Base-by-base conservation (phyloP, 2,888 invertebrate species). In the Toxonevra muliebris region DNA sequence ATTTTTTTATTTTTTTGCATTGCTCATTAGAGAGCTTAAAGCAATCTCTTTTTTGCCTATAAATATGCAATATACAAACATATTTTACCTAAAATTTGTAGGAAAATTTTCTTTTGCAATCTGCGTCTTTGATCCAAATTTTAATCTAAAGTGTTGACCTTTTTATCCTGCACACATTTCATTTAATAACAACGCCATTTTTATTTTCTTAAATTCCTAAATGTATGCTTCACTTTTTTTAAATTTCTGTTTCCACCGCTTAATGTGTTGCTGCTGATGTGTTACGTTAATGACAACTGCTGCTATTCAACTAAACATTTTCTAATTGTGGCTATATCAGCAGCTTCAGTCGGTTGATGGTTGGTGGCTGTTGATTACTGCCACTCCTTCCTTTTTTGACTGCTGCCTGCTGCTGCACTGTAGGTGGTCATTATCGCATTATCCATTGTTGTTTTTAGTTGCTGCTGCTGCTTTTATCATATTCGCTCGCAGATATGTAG, bases 271-370 rank as follows among this genome's bases (percentile, higher is more conserved):
- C 12, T 20, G 4, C 43, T 65, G 42, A 30, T 59, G 48, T 45
- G 63, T 63, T 43, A 17, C 63, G 63, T 17, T 63, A 63, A 55
- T 55, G 63, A 13, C 57, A 13, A 57, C 19, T 13, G 45, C 17
- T 45, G 48, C 55, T 5, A 5, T 48, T 10, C 17, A 54, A 63
- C 63, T 63, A 17, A 55, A 45, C 13, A 10, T 9, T 48, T n/a
- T 43, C 12, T 12, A 45, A 17, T 19, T 5, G n/a, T n/a, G n/a
- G n/a, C n/a, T 42, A 5, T 10, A 12, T 13, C 17, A 11, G 43
- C 48, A n/a, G 40, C 19, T 42, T n/a, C n/a, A n/a, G 19, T 2
- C 11, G 15, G 17, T 17, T 11, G 41, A 11, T n/a, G n/a, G 0
- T 2, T 12, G 41, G 15, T 17, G 15, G 58, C 17, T 20, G 45